phyloP scores from a whole-genome alignment of 2,797 vertebrate species.

The Oophaga sylvatica region DNA sequence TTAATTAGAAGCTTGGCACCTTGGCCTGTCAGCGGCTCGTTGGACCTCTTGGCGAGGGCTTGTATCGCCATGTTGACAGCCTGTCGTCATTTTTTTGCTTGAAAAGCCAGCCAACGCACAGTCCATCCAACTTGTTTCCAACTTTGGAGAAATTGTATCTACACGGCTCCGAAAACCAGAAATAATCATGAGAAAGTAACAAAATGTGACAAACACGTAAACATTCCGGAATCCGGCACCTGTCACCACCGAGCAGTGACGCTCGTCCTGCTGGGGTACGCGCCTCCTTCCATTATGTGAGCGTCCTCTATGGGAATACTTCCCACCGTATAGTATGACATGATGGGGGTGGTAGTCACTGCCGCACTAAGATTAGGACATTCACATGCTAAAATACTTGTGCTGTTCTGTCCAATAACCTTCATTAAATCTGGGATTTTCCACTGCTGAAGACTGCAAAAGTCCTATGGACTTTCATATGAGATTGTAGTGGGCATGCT shows the following conservation, averaged over 20 bases:
- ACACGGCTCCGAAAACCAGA: slow-evolving; percentile 10
- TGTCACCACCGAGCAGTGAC: background rate
- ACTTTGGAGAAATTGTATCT: slow-evolving; percentile 6
- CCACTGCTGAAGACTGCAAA: too few relatives aligned
- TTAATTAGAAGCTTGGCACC: slow-evolving; percentile 21
- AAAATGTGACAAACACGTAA: background rate
- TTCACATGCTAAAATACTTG: background rate
- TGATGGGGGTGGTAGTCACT: too few relatives aligned
- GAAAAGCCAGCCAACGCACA: slow-evolving; percentile 31
- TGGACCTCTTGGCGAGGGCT: background rate
- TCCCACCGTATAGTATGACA: background rate
- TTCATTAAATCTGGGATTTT: too few relatives aligned
- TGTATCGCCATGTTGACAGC: slow-evolving; percentile 14
- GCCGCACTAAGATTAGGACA: background rate
- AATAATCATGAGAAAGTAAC: background rate
- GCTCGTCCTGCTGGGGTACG: too few relatives aligned
- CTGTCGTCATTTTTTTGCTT: background rate
- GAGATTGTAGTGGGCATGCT: background rate
- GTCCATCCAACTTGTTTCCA: slow-evolving; percentile 43
- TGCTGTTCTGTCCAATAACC: background rate
- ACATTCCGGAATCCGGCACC: background rate
- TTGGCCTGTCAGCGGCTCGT: slow-evolving; percentile 4
- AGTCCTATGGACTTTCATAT: background rate
- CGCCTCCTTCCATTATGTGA: too few relatives aligned
- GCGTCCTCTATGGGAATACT: too few relatives aligned